A percentile compares a stretch with the other conserved stretches of the same genome.
Evolutionary conservation across 2,797 vertebrate species (phyloP).

Genomic region (Xenentodon cancila): DNA sequence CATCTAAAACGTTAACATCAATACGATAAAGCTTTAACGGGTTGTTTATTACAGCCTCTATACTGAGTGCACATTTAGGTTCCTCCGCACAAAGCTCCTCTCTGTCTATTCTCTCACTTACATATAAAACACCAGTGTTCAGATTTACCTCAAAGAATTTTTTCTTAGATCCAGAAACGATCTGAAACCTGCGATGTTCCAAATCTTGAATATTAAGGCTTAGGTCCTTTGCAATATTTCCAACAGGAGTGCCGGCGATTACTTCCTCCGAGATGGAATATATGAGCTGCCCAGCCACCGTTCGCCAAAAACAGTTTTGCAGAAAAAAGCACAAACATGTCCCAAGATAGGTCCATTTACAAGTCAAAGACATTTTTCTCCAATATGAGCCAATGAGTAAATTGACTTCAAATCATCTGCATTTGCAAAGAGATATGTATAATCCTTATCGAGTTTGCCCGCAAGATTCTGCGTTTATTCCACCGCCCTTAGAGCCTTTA

Average conservation of each 20-base stretch:
- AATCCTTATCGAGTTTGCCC: background rate
- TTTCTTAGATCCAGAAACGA: constrained; percentile 82
- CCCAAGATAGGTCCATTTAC: constrained; percentile 40
- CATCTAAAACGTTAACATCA: constrained; percentile 73
- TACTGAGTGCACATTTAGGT: constrained; percentile 69
- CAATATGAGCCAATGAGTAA: background rate
- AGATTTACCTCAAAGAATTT: constrained; percentile 76
- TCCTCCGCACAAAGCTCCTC: constrained; percentile 75
- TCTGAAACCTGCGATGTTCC: constrained; percentile 83
- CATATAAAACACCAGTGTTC: constrained; percentile 77
- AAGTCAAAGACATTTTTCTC: constrained; percentile 45
- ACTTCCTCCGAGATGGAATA: constrained; percentile 90
- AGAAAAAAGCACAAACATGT: constrained; percentile 50
- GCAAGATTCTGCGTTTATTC: constrained; percentile 14
- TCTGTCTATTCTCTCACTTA: constrained; percentile 78
- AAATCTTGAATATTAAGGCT: constrained; percentile 85
- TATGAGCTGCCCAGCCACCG: constrained; percentile 70
- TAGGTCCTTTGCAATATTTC: constrained; percentile 88
- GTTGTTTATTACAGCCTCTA: constrained; percentile 83
- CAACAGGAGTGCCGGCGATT: constrained; percentile 84
- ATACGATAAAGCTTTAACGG: constrained; percentile 81
- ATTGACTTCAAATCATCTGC: background rate
- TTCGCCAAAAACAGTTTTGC: constrained; percentile 41
- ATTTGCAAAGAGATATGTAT: background rate
- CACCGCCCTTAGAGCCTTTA: constrained; percentile 37